Conservation (phyloP, 2,113 vertebrate genomes). For the Bagarius yarrelli region DNA sequence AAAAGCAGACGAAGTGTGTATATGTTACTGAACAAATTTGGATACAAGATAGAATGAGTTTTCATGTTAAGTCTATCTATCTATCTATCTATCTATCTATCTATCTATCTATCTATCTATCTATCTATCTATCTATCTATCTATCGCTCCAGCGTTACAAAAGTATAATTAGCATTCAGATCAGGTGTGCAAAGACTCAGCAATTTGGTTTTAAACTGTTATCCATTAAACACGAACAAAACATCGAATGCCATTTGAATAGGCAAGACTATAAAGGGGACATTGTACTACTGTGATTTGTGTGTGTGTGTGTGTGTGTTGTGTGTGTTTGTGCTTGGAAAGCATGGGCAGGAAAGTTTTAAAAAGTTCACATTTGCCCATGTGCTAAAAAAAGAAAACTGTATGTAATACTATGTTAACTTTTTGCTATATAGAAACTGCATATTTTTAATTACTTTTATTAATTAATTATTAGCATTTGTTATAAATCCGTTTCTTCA, state of each 20-base stretch:
- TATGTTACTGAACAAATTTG: not conserved
- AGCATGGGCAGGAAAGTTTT: not conserved
- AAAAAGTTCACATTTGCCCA: slow-evolving; percentile 20
- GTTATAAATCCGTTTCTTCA: not conserved
- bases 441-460: not conserved
- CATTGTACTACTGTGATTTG: slow-evolving; percentile 39
- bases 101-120: not conserved
- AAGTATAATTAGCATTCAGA: slow-evolving; percentile 25
- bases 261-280: slow-evolving; percentile 13
- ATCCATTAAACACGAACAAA: slow-evolving; percentile 41
- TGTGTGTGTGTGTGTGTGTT: slow-evolving; percentile 24
- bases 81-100: not conserved
- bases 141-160: not conserved
- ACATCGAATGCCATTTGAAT: slow-evolving; percentile 36
- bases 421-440: slow-evolving; percentile 12
- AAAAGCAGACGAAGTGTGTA: not conserved
- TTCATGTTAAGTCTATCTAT: not conserved
- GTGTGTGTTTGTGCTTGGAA: not conserved
- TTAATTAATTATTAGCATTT: not conserved
- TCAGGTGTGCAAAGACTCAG: not conserved
- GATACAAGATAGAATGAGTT: not conserved
- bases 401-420: slow-evolving; percentile 1
- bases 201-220: slow-evolving; percentile 13
- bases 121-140: not conserved
- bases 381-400: slow-evolving; percentile 35